phyloP scores from a whole-genome alignment of 2,113 vertebrate genomes.

The Brachionichthys hirsutus region DNA sequence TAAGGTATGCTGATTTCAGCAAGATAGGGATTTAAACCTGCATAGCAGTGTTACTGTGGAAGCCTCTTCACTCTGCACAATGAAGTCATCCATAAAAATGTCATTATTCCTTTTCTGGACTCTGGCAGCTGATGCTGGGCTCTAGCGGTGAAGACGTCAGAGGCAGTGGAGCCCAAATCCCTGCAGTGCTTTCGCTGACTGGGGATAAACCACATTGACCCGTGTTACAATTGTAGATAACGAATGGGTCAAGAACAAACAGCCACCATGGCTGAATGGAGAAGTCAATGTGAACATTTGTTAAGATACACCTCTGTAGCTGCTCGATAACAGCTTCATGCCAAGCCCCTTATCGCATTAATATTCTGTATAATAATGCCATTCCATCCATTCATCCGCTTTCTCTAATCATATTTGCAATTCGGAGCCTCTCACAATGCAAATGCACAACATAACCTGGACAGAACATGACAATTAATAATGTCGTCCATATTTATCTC shows the following conservation, averaged over 20 bases:
- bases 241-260: slow-evolving; percentile 31
- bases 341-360: too few species aligned
- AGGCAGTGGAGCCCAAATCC: slow-evolving; percentile 47
- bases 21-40: slow-evolving; percentile 67
- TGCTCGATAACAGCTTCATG: not conserved
- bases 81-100: slow-evolving; percentile 64
- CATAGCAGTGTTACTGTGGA: slow-evolving; percentile 48
- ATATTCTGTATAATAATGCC: not conserved
- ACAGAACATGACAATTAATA: too few species aligned
- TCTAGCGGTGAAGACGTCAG: slow-evolving; percentile 41
- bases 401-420: too few species aligned
- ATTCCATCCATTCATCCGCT: not conserved
- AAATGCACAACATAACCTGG: too few species aligned
- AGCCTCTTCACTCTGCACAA: slow-evolving; percentile 48
- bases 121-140: slow-evolving; percentile 45
- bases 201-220: slow-evolving; percentile 38
- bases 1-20: slow-evolving; percentile 79
- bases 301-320: slow-evolving; percentile 7
- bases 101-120: slow-evolving; percentile 45
- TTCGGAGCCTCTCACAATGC: too few species aligned
- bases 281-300: slow-evolving; percentile 20
- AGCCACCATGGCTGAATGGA: slow-evolving; percentile 22
- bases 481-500: too few species aligned
- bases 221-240: slow-evolving; percentile 37
- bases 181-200: slow-evolving; percentile 31